Conservation (phyloP, 2,113 vertebrate species). For the Festucalex cinctus region DNA sequence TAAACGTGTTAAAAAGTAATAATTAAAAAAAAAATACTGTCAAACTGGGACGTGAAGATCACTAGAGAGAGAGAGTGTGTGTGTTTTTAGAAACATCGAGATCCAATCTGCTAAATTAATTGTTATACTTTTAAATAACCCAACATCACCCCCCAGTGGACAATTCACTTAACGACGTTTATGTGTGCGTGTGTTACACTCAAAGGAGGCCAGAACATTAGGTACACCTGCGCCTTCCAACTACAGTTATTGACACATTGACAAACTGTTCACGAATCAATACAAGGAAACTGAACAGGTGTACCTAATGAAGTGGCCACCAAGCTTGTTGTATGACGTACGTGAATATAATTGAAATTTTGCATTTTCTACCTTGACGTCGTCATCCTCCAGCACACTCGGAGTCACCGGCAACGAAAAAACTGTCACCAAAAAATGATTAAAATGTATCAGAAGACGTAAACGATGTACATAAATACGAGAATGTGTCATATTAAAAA, state of each 20-base stretch:
- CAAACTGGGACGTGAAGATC: too few relatives aligned
- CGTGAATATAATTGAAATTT: not conserved
- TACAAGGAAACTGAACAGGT: not conserved
- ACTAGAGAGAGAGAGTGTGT: too few relatives aligned
- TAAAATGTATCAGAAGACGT: not conserved
- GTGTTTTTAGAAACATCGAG: too few relatives aligned
- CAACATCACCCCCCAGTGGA: not conserved
- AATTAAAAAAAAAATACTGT: too few relatives aligned
- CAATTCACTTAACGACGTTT: not conserved
- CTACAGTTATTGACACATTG: not conserved
- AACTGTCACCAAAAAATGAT: slow-evolving; percentile 47
- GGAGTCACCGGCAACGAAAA: slow-evolving; percentile 65
- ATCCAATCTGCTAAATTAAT: too few relatives aligned
- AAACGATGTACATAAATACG: not conserved
- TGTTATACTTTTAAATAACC: not conserved
- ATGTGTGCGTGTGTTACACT: not conserved
- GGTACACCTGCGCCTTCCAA: not conserved
- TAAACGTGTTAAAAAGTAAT: not conserved
- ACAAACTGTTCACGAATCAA: not conserved
- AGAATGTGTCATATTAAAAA: not conserved
- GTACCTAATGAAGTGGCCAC: not conserved
- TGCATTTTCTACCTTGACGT: slow-evolving; percentile 61
- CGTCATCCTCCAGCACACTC: slow-evolving; percentile 66
- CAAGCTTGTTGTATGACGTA: not conserved
- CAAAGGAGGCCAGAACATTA: not conserved